A percentile compares a stretch with the other conserved stretches of the same genome.
Conservation (phyloP, 2,888 invertebrate species). For the Onchidella celtica region DNA sequence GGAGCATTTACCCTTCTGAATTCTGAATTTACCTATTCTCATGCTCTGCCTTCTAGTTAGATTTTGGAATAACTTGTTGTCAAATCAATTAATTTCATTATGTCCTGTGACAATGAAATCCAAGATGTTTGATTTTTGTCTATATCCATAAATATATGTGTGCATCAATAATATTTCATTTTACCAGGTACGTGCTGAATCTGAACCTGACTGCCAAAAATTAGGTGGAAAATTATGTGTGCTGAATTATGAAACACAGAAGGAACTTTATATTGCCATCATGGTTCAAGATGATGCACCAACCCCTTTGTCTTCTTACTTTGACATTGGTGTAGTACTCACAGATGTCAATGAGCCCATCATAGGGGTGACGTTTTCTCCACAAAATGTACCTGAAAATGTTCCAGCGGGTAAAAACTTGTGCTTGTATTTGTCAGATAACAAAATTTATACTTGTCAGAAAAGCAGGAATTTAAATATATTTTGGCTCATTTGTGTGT, state of each 20-base stretch:
- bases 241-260: slow-evolving; percentile 57
- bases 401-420: slow-evolving; percentile 54
- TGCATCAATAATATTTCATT: no score
- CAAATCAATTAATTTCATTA: no score
- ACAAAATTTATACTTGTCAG: neutral
- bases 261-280: slow-evolving; percentile 56
- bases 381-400: slow-evolving; percentile 56
- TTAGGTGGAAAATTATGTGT: slow-evolving; percentile 59
- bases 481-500: no score
- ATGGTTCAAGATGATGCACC: slow-evolving; percentile 59
- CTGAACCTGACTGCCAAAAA: slow-evolving; percentile 56
- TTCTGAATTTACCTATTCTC: no score
- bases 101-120: no score
- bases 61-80: no score
- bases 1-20: no score
- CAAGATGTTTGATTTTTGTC: no score
- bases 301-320: slow-evolving; percentile 59
- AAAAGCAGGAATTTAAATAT: no score
- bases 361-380: slow-evolving; percentile 51
- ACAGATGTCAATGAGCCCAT: slow-evolving; percentile 63
- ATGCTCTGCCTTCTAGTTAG: no score
- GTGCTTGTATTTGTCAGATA: neutral
- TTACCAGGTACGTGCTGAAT: slow-evolving; percentile 57
- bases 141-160: no score
- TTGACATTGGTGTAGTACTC: slow-evolving; percentile 59